Conservation (phyloP, 2,888 invertebrate species). For the Ophion slaviceki region DNA sequence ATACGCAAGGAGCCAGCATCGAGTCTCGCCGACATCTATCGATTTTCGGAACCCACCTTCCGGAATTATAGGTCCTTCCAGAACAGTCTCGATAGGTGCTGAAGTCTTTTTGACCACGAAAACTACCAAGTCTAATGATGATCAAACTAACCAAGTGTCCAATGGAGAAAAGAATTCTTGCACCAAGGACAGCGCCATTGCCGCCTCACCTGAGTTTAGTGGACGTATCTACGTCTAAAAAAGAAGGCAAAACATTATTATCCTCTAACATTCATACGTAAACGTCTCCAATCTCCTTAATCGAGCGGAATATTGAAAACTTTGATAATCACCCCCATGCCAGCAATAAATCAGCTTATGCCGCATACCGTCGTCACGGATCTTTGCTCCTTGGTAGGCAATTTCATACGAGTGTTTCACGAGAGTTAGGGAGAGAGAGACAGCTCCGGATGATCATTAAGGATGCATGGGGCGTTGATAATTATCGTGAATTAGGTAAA, state of each 20-base stretch:
- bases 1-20: too few species aligned
- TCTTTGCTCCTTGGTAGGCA: slow-evolving; percentile 11
- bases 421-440: not conserved
- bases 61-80: too few species aligned
- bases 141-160: too few species aligned
- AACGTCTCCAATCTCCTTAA: not conserved
- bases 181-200: too few species aligned
- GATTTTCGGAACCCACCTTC: too few species aligned
- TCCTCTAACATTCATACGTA: not conserved
- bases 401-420: slow-evolving; percentile 31
- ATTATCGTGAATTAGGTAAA: slow-evolving; percentile 55
- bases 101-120: too few species aligned
- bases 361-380: not conserved
- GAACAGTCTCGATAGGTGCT: too few species aligned
- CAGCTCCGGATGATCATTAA: slow-evolving; percentile 29
- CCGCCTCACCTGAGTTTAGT: too few species aligned
- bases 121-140: too few species aligned
- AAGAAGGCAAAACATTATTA: not conserved
- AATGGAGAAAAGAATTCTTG: too few species aligned
- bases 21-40: too few species aligned
- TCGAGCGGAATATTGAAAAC: not conserved
- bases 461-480: slow-evolving; percentile 43
- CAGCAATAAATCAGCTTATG: slow-evolving; percentile 23
- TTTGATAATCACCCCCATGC: not conserved
- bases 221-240: not conserved